Conservation (phyloP, 2,113 vertebrate genomes). For the Orthonyx spaldingii region DNA sequence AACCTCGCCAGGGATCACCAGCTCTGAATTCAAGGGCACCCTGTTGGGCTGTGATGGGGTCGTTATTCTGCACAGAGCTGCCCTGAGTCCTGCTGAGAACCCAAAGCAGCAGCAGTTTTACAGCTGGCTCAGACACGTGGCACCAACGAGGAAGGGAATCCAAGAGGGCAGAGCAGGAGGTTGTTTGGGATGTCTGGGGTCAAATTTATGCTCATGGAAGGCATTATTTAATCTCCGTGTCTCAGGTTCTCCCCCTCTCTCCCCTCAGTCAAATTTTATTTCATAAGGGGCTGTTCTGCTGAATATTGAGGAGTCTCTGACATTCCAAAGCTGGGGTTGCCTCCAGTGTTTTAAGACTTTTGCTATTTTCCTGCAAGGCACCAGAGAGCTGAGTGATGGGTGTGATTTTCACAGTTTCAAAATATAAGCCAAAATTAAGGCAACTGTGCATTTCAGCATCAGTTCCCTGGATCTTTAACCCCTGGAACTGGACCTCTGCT, state of each 20-base stretch:
- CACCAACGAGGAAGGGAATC: background rate
- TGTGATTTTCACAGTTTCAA: background rate
- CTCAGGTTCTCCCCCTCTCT: background rate
- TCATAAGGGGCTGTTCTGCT: background rate
- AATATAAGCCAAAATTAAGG: background rate
- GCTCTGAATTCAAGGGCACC: background rate
- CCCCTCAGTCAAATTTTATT: background rate
- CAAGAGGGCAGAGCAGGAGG: background rate
- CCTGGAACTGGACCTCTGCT: accelerated
- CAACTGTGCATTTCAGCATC: background rate
- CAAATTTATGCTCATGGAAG: background rate
- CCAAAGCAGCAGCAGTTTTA: background rate
- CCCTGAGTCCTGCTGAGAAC: background rate
- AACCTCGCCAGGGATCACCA: background rate
- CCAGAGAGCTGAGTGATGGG: background rate
- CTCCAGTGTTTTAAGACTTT: background rate
- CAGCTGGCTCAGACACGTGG: background rate
- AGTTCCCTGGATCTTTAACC: background rate
- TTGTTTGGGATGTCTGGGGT: background rate
- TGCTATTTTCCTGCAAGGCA: background rate
- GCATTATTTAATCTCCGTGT: background rate
- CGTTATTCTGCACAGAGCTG: background rate
- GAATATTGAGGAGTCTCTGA: background rate
- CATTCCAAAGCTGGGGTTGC: background rate
- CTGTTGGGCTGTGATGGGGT: background rate